Evolutionary conservation across 2,113 vertebrate species (phyloP).

Genomic region (Pachypanchax playfairii): DNA sequence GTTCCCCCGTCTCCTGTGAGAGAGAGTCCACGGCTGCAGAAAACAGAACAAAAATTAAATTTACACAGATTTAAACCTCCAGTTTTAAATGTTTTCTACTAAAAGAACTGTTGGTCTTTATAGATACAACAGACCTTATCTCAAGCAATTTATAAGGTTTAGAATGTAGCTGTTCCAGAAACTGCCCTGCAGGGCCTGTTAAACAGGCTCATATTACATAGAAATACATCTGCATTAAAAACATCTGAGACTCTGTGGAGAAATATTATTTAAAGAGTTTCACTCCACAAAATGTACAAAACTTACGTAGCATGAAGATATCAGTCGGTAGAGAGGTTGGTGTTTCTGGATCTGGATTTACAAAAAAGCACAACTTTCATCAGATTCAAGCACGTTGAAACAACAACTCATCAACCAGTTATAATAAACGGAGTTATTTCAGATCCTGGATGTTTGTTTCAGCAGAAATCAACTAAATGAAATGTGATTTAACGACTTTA

Average conservation of each 20-base stretch:
- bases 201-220: too few species aligned
- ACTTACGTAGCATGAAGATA: constrained; percentile 70
- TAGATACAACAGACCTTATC: too few species aligned
- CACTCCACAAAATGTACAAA: not conserved
- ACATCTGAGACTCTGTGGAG: too few species aligned
- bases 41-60: not conserved
- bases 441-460: not conserved
- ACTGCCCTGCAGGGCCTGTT: too few species aligned
- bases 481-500: not conserved
- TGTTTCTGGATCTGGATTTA: constrained; percentile 58
- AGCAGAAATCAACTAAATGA: not conserved
- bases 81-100: too few species aligned
- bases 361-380: not conserved
- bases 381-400: too few species aligned
- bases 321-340: constrained; percentile 61
- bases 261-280: too few species aligned
- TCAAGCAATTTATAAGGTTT: too few species aligned
- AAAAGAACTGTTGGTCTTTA: too few species aligned
- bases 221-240: too few species aligned
- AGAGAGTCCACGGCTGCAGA: constrained; percentile 79
- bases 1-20: constrained; percentile 62
- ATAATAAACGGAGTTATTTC: not conserved
- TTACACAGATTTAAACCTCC: not conserved
- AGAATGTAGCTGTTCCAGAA: not conserved
- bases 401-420: not conserved